Evolutionary conservation across 2,113 vertebrate genomes (phyloP), one percentile per base, ranked within the genome.

Genomic region (Aptenodytes forsteri): DNA sequence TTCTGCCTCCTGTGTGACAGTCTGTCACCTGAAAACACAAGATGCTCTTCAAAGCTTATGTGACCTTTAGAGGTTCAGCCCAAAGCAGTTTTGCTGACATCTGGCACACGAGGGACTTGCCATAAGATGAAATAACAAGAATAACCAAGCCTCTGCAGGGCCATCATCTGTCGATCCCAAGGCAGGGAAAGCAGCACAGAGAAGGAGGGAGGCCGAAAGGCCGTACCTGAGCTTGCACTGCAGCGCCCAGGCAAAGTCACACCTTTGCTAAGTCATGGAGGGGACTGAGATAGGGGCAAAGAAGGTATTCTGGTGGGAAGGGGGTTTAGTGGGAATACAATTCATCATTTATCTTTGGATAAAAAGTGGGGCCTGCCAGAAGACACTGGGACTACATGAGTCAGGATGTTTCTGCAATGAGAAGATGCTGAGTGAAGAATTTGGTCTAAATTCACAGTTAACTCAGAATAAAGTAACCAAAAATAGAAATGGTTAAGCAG

Each of bases 51-150:
- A 93, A 65, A 94, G 87, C 61, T 87, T 67, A 52, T 7, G 32
- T 82, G 91, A 96, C 94, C 91, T 97, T 92, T 92, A 83, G 64
- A 94, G 77, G 64, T 86, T 96, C 79, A 87, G 72, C 93, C 89
- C 89, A 92, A 64, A 92, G 87, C 93, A 82, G 87, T 91, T 95
- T 89, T 94, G 69, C 72, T 91, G 93, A 84, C 93, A 89, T 91
- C 89, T 95, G 95, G 87, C 49, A 71, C 59, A 75, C 9, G 9
- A 81, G 77, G 72, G 49, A 87, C 72, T 84, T 87, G 83, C 93
- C 72, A 13, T 83, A 38, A 86, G 61, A 78, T 44, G 65, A 25
- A 79, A 76, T 81, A 92, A 83, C 76, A 79, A 78, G 54, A 83
- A 95, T 47, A 79, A 72, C 81, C 1, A 4, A 4, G 7, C 54